Evolutionary conservation across 2,797 vertebrate species (phyloP), one percentile per base, ranked within the genome.

Genomic region (Staurois parvus): DNA sequence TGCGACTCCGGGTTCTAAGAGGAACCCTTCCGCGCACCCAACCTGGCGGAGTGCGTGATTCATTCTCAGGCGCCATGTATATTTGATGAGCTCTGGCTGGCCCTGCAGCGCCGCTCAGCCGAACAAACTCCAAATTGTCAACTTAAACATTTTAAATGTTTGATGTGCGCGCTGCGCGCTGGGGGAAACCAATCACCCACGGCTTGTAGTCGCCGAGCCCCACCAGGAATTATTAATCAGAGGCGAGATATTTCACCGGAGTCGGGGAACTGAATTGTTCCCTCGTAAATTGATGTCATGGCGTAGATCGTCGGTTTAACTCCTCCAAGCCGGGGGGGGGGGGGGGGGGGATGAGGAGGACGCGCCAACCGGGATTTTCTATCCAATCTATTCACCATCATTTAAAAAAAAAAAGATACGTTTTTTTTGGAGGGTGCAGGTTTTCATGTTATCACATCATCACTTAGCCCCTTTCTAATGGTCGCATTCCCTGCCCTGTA

Each of bases 81-180:
- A 88, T 88, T 88, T 87, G 78, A 88, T 88, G 81, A 87, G 85
- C 82, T 82, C 84, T 48, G 78, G 75, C 81, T 81, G 81, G 76
- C 85, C 87, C 75, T 42, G 48, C 24, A 84, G 85, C 81, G 69
- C 56, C 72, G 81, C 85, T 56, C 77, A 84, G 87, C 78, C 79
- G 81, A 86, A 70, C 85, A 88, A 80, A 84, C 78, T 84, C 81
- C 70, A 87, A 88, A 86, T 84, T 88, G 85, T 87, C 85, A 81
- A 84, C 85, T 84, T 86, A 88, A 88, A 87, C 76, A 69, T 76
- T 87, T 88, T 86, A 87, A 87, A 86, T 87, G 85, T 87, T 87
- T 87, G 85, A 87, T 87, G 85, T 83, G 75, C 74, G 52, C 85
- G 67, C 85, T 83, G 67, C 56, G 67, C 81, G 52, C 85, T 42